phyloP scores from a whole-genome alignment of 2,113 vertebrate species.

The Aptenodytes patagonicus region DNA sequence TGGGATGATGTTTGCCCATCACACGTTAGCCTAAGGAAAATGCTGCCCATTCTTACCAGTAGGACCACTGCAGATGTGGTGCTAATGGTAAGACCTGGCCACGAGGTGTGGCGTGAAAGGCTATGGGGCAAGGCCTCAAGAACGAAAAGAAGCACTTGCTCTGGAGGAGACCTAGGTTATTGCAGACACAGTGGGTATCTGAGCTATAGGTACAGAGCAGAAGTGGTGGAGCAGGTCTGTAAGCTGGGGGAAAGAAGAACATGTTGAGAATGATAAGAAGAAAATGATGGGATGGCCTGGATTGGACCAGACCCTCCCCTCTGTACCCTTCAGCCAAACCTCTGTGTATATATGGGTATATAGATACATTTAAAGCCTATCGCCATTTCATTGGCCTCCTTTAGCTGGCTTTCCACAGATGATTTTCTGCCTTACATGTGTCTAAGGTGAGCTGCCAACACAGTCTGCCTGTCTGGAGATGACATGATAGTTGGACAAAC shows the following conservation, averaged over 20 bases:
- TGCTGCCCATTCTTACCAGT: accelerated
- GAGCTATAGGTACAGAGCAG: neutral
- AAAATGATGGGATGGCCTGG: neutral
- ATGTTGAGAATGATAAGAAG: neutral
- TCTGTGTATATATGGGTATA: accelerated
- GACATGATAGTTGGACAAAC: neutral
- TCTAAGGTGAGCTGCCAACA: neutral
- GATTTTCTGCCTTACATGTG: neutral
- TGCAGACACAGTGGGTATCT: accelerated
- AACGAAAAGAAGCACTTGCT: neutral
- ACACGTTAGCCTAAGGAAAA: accelerated
- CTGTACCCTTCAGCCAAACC: neutral
- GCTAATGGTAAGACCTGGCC: neutral
- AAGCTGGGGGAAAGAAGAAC: accelerated
- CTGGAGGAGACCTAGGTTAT: neutral
- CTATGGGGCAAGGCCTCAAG: neutral
- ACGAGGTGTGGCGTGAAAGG: accelerated
- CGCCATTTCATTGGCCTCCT: neutral
- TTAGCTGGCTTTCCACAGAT: neutral
- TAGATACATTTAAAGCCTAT: accelerated
- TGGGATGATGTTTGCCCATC: neutral
- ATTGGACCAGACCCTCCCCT: neutral
- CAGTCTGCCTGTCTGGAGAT: neutral
- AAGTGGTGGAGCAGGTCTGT: neutral
- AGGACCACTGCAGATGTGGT: neutral